A percentile compares a stretch with the other conserved stretches of the same genome.
Evolutionary conservation across 2,888 invertebrate species (phyloP).

Genomic region (Andrena fulva): DNA sequence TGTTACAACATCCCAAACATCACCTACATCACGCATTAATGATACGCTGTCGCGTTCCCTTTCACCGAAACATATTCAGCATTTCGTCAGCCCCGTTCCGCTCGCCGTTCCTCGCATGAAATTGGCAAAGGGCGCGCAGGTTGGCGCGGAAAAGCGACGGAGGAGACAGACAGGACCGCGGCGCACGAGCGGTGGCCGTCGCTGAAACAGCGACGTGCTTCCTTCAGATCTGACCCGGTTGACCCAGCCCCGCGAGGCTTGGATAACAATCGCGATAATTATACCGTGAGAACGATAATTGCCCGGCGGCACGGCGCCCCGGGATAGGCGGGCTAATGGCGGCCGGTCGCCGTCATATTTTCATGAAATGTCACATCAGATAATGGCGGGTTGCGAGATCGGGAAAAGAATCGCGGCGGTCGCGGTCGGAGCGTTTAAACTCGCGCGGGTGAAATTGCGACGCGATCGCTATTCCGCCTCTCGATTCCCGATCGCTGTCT

Average conservation of each 20-base stretch:
- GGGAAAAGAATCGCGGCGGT: conserved; percentile 46
- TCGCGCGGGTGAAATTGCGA: conserved; percentile 46
- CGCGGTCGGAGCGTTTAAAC: conserved; percentile 19
- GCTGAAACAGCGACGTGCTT: conserved; percentile 12
- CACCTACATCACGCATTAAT: neutral
- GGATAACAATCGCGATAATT: conserved; percentile 82
- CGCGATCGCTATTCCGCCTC: conserved; percentile 41
- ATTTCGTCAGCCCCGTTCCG: neutral
- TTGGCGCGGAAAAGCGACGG: neutral
- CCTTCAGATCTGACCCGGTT: conserved; percentile 58
- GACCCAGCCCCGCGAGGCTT: conserved; percentile 59
- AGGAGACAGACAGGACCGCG: neutral
- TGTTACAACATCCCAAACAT: too few relatives aligned
- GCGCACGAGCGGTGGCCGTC: conserved; percentile 1
- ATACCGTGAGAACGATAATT: conserved; percentile 80
- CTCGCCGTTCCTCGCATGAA: neutral
- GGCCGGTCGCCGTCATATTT: conserved; percentile 76
- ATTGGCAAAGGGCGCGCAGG: neutral
- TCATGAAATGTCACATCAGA: conserved; percentile 81
- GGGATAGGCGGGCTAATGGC: conserved; percentile 64
- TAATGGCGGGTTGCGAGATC: conserved; percentile 71
- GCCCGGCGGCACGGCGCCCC: conserved; percentile 66
- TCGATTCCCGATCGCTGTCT: conserved; percentile 40
- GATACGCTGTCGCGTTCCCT: neutral
- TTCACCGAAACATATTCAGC: neutral